Evolutionary conservation across 1,140 invertebrate genomes (phyloP).

Genomic region (Diuraphis noxia): DNA sequence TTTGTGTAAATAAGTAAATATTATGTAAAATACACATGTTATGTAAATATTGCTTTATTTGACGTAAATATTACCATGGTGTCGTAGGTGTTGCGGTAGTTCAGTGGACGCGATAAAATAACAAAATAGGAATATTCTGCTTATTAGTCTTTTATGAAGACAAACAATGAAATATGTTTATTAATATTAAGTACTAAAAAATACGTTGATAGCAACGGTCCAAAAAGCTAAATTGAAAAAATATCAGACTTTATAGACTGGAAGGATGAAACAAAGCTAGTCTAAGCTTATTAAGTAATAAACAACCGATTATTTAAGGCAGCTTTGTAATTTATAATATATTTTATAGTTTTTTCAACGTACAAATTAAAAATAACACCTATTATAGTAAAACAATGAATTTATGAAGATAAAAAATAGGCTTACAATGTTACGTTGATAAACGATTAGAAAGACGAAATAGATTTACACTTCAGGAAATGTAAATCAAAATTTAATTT

Average conservation of each 20-base stretch:
- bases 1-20: background rate
- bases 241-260: background rate
- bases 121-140: background rate
- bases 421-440: background rate
- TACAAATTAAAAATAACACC: background rate
- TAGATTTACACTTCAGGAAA: background rate
- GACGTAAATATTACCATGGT: background rate
- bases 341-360: background rate
- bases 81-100: background rate
- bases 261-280: background rate
- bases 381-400: background rate
- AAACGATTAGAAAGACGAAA: background rate
- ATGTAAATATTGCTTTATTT: background rate
- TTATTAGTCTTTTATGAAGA: background rate
- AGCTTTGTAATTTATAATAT: background rate
- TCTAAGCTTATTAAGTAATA: background rate
- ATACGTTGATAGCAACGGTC: background rate
- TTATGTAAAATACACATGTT: background rate
- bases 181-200: background rate
- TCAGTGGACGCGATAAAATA: background rate
- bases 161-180: conserved; percentile 22
- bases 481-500: conserved; percentile 4
- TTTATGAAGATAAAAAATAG: background rate
- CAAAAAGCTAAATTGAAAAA: background rate
- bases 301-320: background rate